Base-by-base conservation (phyloP, 2,888 invertebrate species). In the Chrysolina oricalcia region DNA sequence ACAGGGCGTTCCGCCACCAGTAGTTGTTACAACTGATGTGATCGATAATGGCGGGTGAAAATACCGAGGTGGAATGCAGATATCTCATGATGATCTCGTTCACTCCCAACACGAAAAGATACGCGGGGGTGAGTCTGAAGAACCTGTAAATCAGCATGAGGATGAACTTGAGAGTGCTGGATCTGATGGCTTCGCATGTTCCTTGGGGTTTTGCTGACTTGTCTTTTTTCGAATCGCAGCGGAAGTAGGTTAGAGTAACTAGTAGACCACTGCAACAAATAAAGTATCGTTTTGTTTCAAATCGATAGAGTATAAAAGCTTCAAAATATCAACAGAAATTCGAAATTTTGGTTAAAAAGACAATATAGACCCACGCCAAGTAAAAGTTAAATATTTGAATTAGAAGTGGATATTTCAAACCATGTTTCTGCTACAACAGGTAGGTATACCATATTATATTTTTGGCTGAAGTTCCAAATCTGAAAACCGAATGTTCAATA, bases 1-100 rank as follows among this genome's bases (percentile, higher is more conserved):
- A 96, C 17, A 96, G 89, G n/a, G 94, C 90, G 85, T 96, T 96
- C 75, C 95, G 90, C 96, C 96, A 96, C 96, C 96, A 96, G 87
- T 91, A 95, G 79, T 91, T 90, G 69, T 92, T 92, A 85, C 96
- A 96, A n/a, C 93, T 94, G 66, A 93, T 87, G 81, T 94, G 92
- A 85, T 94, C 94, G 72, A 91, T 90, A 21, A 94, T 91, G 0
- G 93, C 93, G 0, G 94, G 93, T 78, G 94, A 93, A 84, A 95
- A 94, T 2, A 95, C 93, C 0, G 94, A 93, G 78, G 92, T 91
- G 65, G 76, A 81, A 83, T 94, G 92, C 6, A 93, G 91, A 90
- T 94, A 95, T 73, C 93, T 90, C 82, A 94, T 89, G 0, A 94
- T 91, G 46, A 96, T 89, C 85, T 95, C 94, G 79, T 94, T 94